Base-by-base conservation (phyloP, 2,888 invertebrate genomes). In the Heteropelma amictum region DNA sequence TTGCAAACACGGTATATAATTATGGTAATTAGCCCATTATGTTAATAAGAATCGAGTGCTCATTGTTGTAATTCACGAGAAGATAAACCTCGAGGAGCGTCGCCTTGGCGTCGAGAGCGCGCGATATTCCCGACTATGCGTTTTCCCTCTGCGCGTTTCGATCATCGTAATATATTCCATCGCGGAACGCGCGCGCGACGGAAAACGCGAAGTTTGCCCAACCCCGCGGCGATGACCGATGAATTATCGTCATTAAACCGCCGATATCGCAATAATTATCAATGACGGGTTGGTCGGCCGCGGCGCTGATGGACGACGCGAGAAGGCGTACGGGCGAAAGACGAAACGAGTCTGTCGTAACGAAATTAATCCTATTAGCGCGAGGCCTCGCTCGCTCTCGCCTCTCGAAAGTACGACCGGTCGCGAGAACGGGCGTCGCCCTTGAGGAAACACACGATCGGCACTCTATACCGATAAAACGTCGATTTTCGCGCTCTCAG, bases 331-430 rank as follows among this genome's bases (percentile, higher is more conserved):
- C 28, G 76, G 68, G 68, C 68, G 67, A 61, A 72, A 71, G 76
- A 76, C 72, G 64, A 72, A 76, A 28, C 72, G 64, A 23, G 45
- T 17, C 76, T 64, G 76, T 72, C 76, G 53, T 72, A 72, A 76
- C 72, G 72, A 72, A 72, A 76, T 76, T 76, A 76, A 76, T 69
- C 69, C 76, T 68, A 68, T 76, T 76, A 76, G 63, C 61, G 23
- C 42, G 58, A 45, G 23, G 26, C 49, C 49, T 30, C 30, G 35
- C 38, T 28, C 74, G 64, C 40, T 64, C 65, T n/a, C n/a, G n/a
- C n/a, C n/a, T n/a, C n/a, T n/a, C n/a, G n/a, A n/a, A n/a, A n/a
- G n/a, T n/a, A n/a, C n/a, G n/a, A n/a, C n/a, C n/a, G n/a, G n/a
- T n/a, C n/a, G n/a, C n/a, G n/a, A n/a, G n/a, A n/a, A n/a, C n/a